Conservation (phyloP, 2,888 invertebrate species). For the Bembecia ichneumoniformis region DNA sequence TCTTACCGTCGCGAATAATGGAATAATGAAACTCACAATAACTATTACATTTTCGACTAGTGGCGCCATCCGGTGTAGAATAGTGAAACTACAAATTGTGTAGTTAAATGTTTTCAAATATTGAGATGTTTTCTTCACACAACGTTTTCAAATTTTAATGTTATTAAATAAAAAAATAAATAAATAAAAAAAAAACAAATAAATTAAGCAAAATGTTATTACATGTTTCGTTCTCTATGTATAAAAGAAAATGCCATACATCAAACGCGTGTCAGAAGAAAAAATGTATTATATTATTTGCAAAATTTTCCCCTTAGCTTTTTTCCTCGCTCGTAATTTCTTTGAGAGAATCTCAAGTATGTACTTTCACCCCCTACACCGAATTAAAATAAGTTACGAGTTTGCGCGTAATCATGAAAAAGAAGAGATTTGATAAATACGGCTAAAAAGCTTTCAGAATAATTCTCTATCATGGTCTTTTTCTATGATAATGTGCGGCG, state of each 20-base stretch:
- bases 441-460: too few relatives aligned
- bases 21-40: too few relatives aligned
- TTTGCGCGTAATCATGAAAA: too few relatives aligned
- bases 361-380: background rate
- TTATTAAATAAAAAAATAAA: too few relatives aligned
- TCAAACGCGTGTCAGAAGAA: slow-evolving; percentile 6
- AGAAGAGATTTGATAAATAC: too few relatives aligned
- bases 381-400: background rate
- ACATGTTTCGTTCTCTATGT: too few relatives aligned
- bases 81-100: slow-evolving; percentile 25
- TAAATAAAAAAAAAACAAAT: background rate
- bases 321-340: too few relatives aligned
- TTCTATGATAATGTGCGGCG: background rate
- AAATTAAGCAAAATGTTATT: too few relatives aligned
- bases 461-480: background rate
- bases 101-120: background rate
- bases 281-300: too few relatives aligned
- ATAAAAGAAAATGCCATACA: slow-evolving; percentile 3
- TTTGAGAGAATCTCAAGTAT: too few relatives aligned
- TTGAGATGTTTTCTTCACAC: background rate
- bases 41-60: slow-evolving; percentile 3
- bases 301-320: too few relatives aligned
- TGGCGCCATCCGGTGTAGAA: slow-evolving; percentile 47
- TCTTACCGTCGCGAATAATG: too few relatives aligned
- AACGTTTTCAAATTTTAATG: background rate